Evolutionary conservation across 2,888 invertebrate genomes (phyloP), one percentile per base, ranked within the genome.

Genomic region (Pardosa pseudoannulata): DNA sequence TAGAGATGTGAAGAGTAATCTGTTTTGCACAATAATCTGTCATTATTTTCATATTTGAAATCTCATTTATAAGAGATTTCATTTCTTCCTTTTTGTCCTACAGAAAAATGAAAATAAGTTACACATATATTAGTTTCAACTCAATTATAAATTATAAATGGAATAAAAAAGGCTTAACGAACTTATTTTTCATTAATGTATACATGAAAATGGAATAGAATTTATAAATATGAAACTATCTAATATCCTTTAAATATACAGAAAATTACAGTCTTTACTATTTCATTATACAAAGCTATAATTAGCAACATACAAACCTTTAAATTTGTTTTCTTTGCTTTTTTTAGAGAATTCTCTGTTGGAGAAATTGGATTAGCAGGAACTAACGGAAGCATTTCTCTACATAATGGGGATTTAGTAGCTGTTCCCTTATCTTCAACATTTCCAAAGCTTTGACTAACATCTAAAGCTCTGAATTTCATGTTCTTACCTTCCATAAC

Each of bases 381-480:
- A 9, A 65, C n/a, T 67, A 85, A 78, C 29, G 78, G 73, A 31
- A 85, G 72, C 83, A 85, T 85, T 72, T 85, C 83, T 50, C 67
- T 32, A 16, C 6, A 28, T 27, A 72, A 50, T 29, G 73, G 19
- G 31, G 13, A 19, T 9, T 39, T 39, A 29, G 56, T n/a, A 27
- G 36, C 1, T 3, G 13, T 16, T 3, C 13, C 32, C 29, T 41
- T 46, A 28, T 67, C 36, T 28, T 13, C 36, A 27, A 64, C 28
- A 29, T 67, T 16, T 6, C 56, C 73, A 46, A 73, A 28, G 46
- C 19, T 56, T 19, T 50, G 64, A 67, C 65, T 73, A 23, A 79
- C 23, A 7, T 79, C 78, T 23, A 46, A 9, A 31, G 67, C 23
- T 56, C 28, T 27, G 39, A 36, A 36, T 46, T 29, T 68, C 31